Evolutionary conservation across 2,888 invertebrate genomes (phyloP), one percentile per base, ranked within the genome.

Genomic region (Nymphalis polychloros): DNA sequence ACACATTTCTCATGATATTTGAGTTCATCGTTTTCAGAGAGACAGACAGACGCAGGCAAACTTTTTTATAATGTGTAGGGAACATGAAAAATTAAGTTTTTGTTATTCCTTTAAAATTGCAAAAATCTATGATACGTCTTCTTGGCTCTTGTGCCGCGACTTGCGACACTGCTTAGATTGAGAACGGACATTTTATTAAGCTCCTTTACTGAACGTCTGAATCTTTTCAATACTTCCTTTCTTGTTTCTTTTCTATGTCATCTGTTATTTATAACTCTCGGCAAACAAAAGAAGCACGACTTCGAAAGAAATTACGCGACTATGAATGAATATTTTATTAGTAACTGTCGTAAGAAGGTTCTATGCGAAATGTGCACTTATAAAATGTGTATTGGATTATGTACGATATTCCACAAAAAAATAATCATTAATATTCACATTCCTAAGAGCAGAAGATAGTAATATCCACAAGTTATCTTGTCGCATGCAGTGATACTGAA

Each of bases 251-350:
- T 50, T 50, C 31, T 16, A 31, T 8, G 53, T 55, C 53, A 55
- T 31, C 27, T n/a, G 27, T n/a, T 55, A 55, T 27, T 55, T 55
- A 55, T 55, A 55, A 55, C 53, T 31, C 31, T 55, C n/a, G n/a
- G 31, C 17, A 57, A 19, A 57, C 27, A 57, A 10, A 57, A 57
- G 23, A 41, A 57, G 57, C 57, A 19, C 35, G 41, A 57, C 57
- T 31, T 41, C 31, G n/a, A 60, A 46, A 52, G 52, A 53, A 53
- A 65, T 60, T 27, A 52, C 52, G 46, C 52, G 20, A 46, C 46
- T 52, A 64, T 31, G 31, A 59, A 20, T 60, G n/a, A 27, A 27
- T 65, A 59, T 47, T 65, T 61, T 31, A 61, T 48, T 48, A 61
- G 48, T 19, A 13, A 48, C 27, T 27, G 27, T 49, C 48, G 49